These are phyloP conservation scores for Drosophila murphyi DNA, from an alignment of 1,140 invertebrate genomes.

Conservation along the genomic window DNA sequence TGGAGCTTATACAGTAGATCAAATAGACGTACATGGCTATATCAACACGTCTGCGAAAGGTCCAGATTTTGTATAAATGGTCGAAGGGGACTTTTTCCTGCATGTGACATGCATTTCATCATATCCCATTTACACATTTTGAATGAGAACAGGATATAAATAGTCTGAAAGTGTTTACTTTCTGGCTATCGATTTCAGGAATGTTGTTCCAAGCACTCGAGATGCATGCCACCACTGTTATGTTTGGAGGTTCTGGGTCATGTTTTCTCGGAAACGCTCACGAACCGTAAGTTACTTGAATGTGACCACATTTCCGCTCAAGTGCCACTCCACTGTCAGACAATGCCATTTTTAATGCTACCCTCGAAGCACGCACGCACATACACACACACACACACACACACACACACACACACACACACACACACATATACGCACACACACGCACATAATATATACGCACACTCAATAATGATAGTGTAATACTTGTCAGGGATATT, in stretches of 20 bases:
- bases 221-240: constrained; percentile 18
- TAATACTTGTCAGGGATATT: constrained; percentile 10
- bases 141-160: neutral
- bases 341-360: constrained; percentile 36
- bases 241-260: too few relatives aligned
- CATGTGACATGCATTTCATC: neutral
- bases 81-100: neutral
- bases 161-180: neutral
- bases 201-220: neutral
- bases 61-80: too few relatives aligned
- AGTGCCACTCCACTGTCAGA: constrained; percentile 27
- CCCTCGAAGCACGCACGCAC: constrained; percentile 23
- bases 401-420: constrained; percentile 10
- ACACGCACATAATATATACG: neutral
- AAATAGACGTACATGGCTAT: too few relatives aligned
- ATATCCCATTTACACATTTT: neutral
- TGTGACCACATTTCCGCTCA: constrained; percentile 15
- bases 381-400: neutral
- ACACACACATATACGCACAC: neutral
- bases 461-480: neutral
- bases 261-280: neutral
- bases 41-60: too few relatives aligned
- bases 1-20: too few relatives aligned
- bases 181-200: constrained; percentile 15
- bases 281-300: constrained; percentile 17